Conservation (phyloP, 2,888 invertebrate species). For the Caenorhabditis parvicauda region DNA sequence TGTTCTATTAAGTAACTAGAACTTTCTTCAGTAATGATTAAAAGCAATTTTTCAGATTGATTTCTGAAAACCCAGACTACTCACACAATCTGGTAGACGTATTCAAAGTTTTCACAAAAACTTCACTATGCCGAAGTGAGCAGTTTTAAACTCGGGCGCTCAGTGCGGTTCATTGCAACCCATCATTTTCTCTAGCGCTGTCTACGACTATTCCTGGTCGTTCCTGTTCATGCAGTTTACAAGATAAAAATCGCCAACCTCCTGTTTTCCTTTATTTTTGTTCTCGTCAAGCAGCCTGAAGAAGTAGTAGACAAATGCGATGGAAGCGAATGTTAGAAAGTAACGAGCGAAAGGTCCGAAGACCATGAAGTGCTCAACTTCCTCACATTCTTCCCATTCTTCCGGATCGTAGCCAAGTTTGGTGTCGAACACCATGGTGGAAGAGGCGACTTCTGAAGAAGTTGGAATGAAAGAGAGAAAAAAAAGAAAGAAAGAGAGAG, state of each 20-base stretch:
- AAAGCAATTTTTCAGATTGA: too few relatives aligned
- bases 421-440: slow-evolving; percentile 43
- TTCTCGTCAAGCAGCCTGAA: slow-evolving; percentile 54
- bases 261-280: slow-evolving; percentile 39
- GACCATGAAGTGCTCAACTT: slow-evolving; percentile 54
- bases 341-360: slow-evolving; percentile 44
- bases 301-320: slow-evolving; percentile 51
- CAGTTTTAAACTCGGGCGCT: too few relatives aligned
- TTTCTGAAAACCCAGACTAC: too few relatives aligned
- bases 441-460: neutral
- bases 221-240: too few relatives aligned
- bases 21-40: too few relatives aligned
- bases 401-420: slow-evolving; percentile 56
- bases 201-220: too few relatives aligned
- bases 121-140: too few relatives aligned
- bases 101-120: too few relatives aligned
- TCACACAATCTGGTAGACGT: too few relatives aligned
- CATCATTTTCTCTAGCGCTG: too few relatives aligned
- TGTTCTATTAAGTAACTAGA: too few relatives aligned
- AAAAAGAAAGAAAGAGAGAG: slow-evolving; percentile 4
- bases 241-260: slow-evolving; percentile 3
- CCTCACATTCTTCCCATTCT: slow-evolving; percentile 60
- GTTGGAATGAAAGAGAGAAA: neutral
- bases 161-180: too few relatives aligned
- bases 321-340: slow-evolving; percentile 45